phyloP scores from a whole-genome alignment of 2,888 invertebrate species.

The Latrodectus elegans region DNA sequence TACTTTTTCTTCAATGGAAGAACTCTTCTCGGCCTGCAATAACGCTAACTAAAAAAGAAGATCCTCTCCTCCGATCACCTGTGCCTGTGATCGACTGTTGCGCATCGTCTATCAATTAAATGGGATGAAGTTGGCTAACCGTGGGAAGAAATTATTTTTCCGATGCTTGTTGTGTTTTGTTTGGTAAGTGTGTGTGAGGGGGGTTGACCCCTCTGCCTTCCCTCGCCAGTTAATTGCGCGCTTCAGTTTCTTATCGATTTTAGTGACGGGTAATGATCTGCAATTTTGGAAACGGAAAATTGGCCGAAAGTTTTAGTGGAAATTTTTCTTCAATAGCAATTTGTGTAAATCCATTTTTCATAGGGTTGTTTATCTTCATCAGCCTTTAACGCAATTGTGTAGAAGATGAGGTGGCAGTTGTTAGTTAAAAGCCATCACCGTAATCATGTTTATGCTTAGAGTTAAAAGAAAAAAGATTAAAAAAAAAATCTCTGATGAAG shows the following conservation, averaged over 20 bases:
- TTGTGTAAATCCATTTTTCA: background rate
- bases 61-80: slow-evolving; percentile 18
- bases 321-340: background rate
- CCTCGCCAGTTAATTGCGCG: background rate
- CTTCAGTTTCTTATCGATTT: background rate
- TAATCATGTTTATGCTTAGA: background rate
- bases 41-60: background rate
- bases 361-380: slow-evolving; percentile 2
- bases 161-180: slow-evolving; percentile 6
- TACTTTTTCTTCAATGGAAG: slow-evolving; percentile 7
- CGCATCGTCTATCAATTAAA: slow-evolving; percentile 50
- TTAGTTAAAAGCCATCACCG: background rate
- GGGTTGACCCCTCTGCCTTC: background rate
- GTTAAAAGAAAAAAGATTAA: background rate
- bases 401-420: background rate
- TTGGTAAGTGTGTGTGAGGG: background rate
- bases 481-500: no score
- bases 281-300: background rate
- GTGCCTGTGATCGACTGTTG: slow-evolving; percentile 61
- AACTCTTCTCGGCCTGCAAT: slow-evolving; percentile 6
- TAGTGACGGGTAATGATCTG: background rate
- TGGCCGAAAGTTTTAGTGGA: background rate
- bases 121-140: slow-evolving; percentile 33
- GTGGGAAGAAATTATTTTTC: slow-evolving; percentile 58
- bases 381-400: background rate